Base-by-base conservation (phyloP, 1,140 invertebrate species). In the Leptinotarsa undecemlineata region DNA sequence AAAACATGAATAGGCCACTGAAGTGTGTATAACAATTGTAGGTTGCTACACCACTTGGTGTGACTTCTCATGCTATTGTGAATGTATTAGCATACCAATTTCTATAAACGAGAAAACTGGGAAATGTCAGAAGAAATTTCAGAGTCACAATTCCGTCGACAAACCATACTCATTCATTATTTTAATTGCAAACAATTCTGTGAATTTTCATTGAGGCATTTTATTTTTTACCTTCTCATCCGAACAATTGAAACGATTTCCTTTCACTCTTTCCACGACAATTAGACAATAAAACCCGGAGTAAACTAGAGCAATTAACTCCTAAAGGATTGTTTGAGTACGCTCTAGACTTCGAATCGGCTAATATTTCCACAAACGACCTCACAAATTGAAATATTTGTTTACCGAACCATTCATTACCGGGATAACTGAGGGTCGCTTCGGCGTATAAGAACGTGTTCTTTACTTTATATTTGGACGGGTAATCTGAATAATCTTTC, bases 361-460 rank as follows among this genome's bases (percentile, higher is more conserved):
- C 51, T 57, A 57, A 57, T 57, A 57, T 57, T 57, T 57, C 51
- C 51, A 57, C 51, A 57, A 57, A 57, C 51, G 51, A 57, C 51
- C n/a, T 19, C 15, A 19, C 51, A 57, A 57, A 57, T 57, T 57
- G 51, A 57, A 57, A 57, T 57, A 57, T 57, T 57, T 57, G 51
- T 57, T 57, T 57, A 57, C 51, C 51, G 3, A 57, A 17, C 51
- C 51, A 57, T 57, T 57, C n/a, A 19, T 57, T 57, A 57, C 51
- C n/a, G 51, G n/a, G 51, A 57, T 57, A 57, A 17, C 51, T 57
- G 15, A 19, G 14, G n/a, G 51, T 15, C n/a, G 17, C 51, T 57
- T 57, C n/a, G 51, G n/a, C 15, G n/a, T 17, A 57, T 19, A 57
- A 57, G 51, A 15, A 57, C 51, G 51, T 57, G 51, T 57, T 57